Base-by-base conservation (phyloP, 2,113 vertebrate genomes). In the Forbesichthys agassizii region DNA sequence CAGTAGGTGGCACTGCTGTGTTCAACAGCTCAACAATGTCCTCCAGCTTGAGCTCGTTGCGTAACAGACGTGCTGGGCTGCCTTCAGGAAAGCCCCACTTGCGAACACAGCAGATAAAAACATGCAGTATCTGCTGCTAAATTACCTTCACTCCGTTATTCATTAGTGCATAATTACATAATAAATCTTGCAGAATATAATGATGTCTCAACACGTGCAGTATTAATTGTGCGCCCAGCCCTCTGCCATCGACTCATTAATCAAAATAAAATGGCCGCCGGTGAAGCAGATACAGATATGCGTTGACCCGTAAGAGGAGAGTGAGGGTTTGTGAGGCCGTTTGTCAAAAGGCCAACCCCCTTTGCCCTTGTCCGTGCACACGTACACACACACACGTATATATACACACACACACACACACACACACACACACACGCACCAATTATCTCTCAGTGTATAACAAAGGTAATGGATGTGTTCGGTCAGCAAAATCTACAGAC, bases 151-250 rank as follows among this genome's bases (percentile, higher is more conserved):
- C 12, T 2, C 48, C 11, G 4, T 53, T 64, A 78, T 84, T 84
- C 75, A 70, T 82, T 73, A 75, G 11, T 2, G 42, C 53, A 8
- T 88, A 90, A 91, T 89, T 81, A 82, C 61, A 75, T 84, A 66
- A 89, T 90, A 86, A 88, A 91, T 91, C 87, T 84, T 54, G 3
- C 11, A 16, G 72, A 72, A 71, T 65, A 71, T 73, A 77, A 84
- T 69, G 60, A 86, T 27, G 27, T 88, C 65, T 58, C 55, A 66
- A 63, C 48, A 58, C 74, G 71, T 68, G 74, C 59, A 47, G 68
- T 69, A 80, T 83, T 83, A 82, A 88, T 80, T 82, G 82, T 69
- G 68, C 67, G 55, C 61, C 62, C 75, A 6, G 36, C 66, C 86
- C 42, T n/a, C 48, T 71, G 73, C 61, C 57, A 78, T 75, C 14